A percentile compares a stretch with the other conserved stretches of the same genome.
phyloP scores from a whole-genome alignment of 1,140 invertebrate species.

The Hycleus phaleratus region DNA sequence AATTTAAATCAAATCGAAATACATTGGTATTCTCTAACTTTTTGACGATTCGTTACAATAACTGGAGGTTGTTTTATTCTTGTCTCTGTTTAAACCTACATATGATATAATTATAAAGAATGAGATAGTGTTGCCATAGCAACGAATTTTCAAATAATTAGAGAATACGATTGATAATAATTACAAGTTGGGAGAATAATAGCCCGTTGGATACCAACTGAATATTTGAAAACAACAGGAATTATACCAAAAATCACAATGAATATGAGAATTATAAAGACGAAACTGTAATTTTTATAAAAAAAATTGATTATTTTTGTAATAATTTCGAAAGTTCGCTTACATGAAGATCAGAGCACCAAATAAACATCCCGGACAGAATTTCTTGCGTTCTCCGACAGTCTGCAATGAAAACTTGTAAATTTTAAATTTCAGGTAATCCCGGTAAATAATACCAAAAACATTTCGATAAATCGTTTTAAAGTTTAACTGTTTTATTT shows the following conservation, averaged over 20 bases:
- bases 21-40: too few relatives aligned
- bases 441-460: too few relatives aligned
- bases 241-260: constrained; percentile 26
- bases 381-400: too few relatives aligned
- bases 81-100: too few relatives aligned
- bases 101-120: too few relatives aligned
- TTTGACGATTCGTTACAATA: too few relatives aligned
- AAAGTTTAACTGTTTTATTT: neutral
- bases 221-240: constrained; percentile 29
- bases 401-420: too few relatives aligned
- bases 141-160: too few relatives aligned
- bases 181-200: constrained; percentile 29
- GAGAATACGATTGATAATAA: too few relatives aligned
- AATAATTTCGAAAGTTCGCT: constrained; percentile 2
- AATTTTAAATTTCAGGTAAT: too few relatives aligned
- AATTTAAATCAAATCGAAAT: constrained; percentile 2
- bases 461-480: neutral
- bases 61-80: too few relatives aligned
- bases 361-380: constrained; percentile 6
- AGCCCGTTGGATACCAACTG: constrained; percentile 23
- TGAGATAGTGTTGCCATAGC: too few relatives aligned
- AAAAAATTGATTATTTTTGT: constrained; percentile 8
- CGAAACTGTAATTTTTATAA: constrained; percentile 11
- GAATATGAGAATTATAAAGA: constrained; percentile 15
- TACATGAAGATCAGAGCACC: constrained; percentile 19